These are phyloP conservation scores for Scomberomorus guttatus DNA, from an alignment of 2,797 vertebrate genomes.

Conservation along the genomic window DNA sequence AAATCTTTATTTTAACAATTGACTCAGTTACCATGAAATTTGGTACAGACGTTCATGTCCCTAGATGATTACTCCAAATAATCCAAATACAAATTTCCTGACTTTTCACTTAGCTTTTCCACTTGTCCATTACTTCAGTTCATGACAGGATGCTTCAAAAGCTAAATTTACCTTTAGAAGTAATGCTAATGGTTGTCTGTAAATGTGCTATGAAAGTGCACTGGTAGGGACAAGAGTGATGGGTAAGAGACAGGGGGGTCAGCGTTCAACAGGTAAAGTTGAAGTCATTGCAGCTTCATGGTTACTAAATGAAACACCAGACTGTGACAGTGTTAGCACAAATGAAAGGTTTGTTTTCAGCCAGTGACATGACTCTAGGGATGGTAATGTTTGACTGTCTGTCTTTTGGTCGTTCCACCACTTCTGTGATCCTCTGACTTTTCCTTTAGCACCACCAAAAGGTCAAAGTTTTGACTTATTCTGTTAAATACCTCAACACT, in stretches of 20 bases:
- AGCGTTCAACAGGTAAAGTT: background rate
- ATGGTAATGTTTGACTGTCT: background rate
- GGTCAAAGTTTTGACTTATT: too few species aligned
- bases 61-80: constrained; percentile 49
- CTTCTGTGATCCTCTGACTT: too few species aligned
- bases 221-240: background rate
- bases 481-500: too few species aligned
- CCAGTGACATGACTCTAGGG: background rate
- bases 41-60: constrained; percentile 27
- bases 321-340: background rate
- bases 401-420: too few species aligned
- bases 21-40: constrained; percentile 43
- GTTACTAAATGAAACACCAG: constrained; percentile 5
- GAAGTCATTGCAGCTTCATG: background rate
- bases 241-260: background rate
- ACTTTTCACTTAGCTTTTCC: constrained; percentile 50
- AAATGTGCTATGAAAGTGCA: background rate
- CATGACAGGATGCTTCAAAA: constrained; percentile 13
- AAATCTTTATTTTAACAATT: constrained; percentile 53
- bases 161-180: background rate
- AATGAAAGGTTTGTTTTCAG: background rate
- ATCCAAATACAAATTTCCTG: constrained; percentile 20
- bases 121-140: constrained; percentile 38
- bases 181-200: background rate
- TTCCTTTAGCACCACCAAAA: too few species aligned